Evolutionary conservation across 2,113 vertebrate species (phyloP).

Genomic region (Picathartes gymnocephalus): DNA sequence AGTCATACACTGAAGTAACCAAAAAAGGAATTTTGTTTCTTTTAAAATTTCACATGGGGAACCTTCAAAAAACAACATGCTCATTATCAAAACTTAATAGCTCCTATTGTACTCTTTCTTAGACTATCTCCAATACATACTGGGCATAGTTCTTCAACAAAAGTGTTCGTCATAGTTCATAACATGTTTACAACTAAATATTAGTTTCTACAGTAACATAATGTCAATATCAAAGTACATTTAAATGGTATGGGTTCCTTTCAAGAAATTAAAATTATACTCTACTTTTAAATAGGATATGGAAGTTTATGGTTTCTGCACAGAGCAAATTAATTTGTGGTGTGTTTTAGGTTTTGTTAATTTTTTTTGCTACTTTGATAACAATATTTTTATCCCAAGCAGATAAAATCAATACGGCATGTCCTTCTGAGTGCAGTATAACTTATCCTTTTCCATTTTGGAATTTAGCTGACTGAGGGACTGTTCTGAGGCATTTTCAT

Average conservation of each 20-base stretch:
- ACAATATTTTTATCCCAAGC: not conserved
- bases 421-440: not conserved
- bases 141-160: not conserved
- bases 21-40: not conserved
- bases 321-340: rapidly evolving
- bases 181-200: not conserved
- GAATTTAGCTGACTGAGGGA: not conserved
- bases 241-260: not conserved
- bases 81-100: not conserved
- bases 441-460: not conserved
- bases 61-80: not conserved
- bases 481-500: not conserved
- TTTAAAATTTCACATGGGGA: not conserved
- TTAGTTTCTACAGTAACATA: not conserved
- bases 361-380: not conserved
- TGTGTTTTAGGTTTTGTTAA: not conserved
- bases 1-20: not conserved
- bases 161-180: not conserved
- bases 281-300: not conserved
- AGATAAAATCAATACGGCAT: not conserved
- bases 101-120: not conserved
- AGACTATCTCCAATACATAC: not conserved
- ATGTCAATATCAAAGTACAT: not conserved
- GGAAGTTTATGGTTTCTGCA: not conserved
- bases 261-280: not conserved